A percentile compares a stretch with the other conserved stretches of the same genome.
phyloP scores from a whole-genome alignment of 2,888 invertebrate species.

The Seira musarum region DNA sequence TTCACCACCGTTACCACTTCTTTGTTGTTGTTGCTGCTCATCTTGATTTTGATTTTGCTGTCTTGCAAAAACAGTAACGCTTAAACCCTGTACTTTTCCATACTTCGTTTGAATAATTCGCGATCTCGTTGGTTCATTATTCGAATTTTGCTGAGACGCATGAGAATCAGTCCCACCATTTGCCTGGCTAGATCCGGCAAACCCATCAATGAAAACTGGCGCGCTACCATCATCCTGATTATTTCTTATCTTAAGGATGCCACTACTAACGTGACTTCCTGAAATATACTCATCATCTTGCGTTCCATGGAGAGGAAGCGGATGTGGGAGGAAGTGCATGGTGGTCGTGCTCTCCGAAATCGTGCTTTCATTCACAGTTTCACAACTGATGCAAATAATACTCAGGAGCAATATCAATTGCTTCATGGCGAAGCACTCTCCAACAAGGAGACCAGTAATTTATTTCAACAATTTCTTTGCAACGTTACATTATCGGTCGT shows the following conservation, averaged over 20 bases:
- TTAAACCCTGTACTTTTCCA: slow-evolving; percentile 73
- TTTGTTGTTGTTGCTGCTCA: no score
- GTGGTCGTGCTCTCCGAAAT: slow-evolving; percentile 54
- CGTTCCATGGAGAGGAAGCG: slow-evolving; percentile 53
- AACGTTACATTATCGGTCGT: neutral
- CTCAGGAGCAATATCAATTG: slow-evolving; percentile 68
- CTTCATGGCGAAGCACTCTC: slow-evolving; percentile 59
- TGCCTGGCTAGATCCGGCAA: slow-evolving; percentile 27
- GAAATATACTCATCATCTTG: slow-evolving; percentile 15
- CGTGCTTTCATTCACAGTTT: slow-evolving; percentile 65
- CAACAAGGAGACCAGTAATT: neutral
- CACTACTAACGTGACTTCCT: neutral
- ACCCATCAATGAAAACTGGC: slow-evolving; percentile 54
- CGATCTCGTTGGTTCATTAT: slow-evolving; percentile 76
- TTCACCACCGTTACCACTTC: no score
- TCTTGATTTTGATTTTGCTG: no score
- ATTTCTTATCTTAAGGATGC: slow-evolving; percentile 35
- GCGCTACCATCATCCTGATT: slow-evolving; percentile 49
- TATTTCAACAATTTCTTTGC: neutral
- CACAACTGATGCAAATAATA: slow-evolving; percentile 68
- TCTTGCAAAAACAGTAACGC: slow-evolving; percentile 68
- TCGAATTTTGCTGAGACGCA: no score
- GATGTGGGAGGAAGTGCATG: slow-evolving; percentile 64
- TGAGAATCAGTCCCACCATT: neutral
- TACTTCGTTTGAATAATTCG: slow-evolving; percentile 86